phyloP scores from a whole-genome alignment of 2,888 invertebrate species.

The Cosmorhoe ocellata region DNA sequence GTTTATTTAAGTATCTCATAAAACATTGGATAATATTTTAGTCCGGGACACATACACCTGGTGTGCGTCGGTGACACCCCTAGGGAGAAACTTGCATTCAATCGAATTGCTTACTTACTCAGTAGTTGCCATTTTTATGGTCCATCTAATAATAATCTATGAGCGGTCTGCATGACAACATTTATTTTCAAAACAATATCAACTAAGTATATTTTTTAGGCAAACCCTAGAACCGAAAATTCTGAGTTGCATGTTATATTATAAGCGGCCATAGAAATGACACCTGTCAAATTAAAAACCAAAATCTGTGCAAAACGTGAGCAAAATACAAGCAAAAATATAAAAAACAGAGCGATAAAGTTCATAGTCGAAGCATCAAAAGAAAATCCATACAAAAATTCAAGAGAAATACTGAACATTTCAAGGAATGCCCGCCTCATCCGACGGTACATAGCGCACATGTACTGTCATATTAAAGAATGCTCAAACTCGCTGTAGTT shows the following conservation, averaged over 20 bases:
- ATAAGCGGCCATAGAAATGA: too few relatives aligned
- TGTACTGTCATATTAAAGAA: not conserved
- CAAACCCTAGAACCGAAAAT: too few relatives aligned
- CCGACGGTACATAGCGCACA: not conserved
- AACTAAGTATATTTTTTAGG: too few relatives aligned
- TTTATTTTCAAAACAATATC: too few relatives aligned
- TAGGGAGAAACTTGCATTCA: slow-evolving; percentile 8
- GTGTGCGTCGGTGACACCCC: slow-evolving; percentile 19
- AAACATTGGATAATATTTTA: slow-evolving; percentile 44
- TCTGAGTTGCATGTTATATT: too few relatives aligned
- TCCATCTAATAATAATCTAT: not conserved
- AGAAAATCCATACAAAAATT: not conserved
- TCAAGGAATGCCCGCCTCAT: slow-evolving; percentile 8
- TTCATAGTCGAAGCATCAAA: not conserved
- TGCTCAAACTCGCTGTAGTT: slow-evolving; percentile 11
- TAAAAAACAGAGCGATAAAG: too few relatives aligned
- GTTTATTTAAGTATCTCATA: slow-evolving; percentile 40
- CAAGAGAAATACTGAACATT: slow-evolving; percentile 1
- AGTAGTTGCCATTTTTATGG: not conserved
- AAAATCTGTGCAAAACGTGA: too few relatives aligned
- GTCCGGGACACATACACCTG: slow-evolving; percentile 34
- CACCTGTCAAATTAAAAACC: too few relatives aligned
- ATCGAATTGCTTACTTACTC: slow-evolving; percentile 5
- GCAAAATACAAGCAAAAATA: too few relatives aligned
- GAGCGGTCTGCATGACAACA: not conserved